Base-by-base conservation (phyloP, 2,888 invertebrate species). In the Pycnomerus fuliginosus region DNA sequence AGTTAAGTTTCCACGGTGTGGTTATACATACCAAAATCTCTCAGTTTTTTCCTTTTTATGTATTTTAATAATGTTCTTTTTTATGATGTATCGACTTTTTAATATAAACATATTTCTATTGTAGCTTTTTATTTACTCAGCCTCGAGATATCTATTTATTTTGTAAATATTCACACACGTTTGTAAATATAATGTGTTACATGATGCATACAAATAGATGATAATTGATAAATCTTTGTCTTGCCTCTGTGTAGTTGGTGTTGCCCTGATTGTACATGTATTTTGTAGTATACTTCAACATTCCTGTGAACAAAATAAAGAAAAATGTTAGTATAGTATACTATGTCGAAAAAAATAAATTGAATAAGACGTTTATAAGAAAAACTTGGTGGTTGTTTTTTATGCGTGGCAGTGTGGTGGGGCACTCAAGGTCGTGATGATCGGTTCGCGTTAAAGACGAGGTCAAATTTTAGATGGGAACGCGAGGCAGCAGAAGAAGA, bases 401-500 rank as follows among this genome's bases (percentile, higher is more conserved):
- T 28, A 20, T 16, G 61, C 61, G 61, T 61, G 53, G 61, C 60
- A 60, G 40, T 37, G 27, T 35, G 30, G 33, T 10, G 34, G 33
- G 33, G 50, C 50, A 54, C 53, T 52, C 52, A 54, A 48, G 55
- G 50, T 38, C 32, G 20, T 33, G 27, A 34, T 37, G 29, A 31
- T 50, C 51, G 50, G 50, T 53, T 20, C 53, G 46, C 47, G 52
- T 50, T 31, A 23, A 23, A 27, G 14, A 43, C 5, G 20, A 34
- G 48, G 50, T 56, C 12, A 28, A 3, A 4, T 71, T 71, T 40
- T 70, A 70, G 71, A 69, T 65, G 65, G 64, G 1, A 28, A 46
- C 34, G 73, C 62, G 63, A 73, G 76, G 52, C 75, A 75, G 10
- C 69, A 74, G 15, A 74, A 77, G 69, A 79, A 79, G 73, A 79